Percentiles rank a stretch among this genome's conserved stretches.
These are phyloP conservation scores for Cantharis flavilabris DNA, from an alignment of 2,888 invertebrate genomes.

Conservation along the genomic window DNA sequence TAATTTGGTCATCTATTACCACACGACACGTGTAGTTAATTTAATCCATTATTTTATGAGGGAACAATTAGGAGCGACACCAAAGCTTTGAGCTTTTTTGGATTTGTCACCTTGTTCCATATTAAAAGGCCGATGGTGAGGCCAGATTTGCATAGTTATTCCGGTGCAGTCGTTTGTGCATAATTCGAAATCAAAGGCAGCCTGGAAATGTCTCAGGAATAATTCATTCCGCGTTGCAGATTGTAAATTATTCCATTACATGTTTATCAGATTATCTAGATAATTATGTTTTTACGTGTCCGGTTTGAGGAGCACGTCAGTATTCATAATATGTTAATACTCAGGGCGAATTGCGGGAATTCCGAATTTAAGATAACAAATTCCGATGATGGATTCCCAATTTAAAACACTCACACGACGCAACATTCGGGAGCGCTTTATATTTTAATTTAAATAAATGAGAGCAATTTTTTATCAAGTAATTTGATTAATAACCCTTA, in stretches of 20 bases:
- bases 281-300: constrained; percentile 37
- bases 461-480: background rate
- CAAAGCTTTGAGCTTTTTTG: background rate
- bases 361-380: background rate
- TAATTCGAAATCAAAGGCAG: constrained; percentile 43
- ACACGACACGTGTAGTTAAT: constrained; percentile 12
- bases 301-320: constrained; percentile 20
- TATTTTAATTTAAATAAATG: background rate
- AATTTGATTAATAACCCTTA: background rate
- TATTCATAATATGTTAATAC: constrained; percentile 2
- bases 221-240: constrained; percentile 39
- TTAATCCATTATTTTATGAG: constrained; percentile 2
- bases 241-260: constrained; percentile 46
- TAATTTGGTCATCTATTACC: constrained; percentile 1
- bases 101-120: background rate
- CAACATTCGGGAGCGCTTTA: background rate
- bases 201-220: constrained; percentile 43
- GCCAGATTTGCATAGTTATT: constrained; percentile 46
- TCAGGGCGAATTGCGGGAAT: background rate
- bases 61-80: background rate
- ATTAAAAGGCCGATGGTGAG: background rate
- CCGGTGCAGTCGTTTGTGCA: constrained; percentile 44
- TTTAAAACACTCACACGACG: background rate
- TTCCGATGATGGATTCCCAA: background rate
- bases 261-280: constrained; percentile 30